Evolutionary conservation across 1,140 invertebrate genomes (phyloP).

Genomic region (Drosophila carrolli): DNA sequence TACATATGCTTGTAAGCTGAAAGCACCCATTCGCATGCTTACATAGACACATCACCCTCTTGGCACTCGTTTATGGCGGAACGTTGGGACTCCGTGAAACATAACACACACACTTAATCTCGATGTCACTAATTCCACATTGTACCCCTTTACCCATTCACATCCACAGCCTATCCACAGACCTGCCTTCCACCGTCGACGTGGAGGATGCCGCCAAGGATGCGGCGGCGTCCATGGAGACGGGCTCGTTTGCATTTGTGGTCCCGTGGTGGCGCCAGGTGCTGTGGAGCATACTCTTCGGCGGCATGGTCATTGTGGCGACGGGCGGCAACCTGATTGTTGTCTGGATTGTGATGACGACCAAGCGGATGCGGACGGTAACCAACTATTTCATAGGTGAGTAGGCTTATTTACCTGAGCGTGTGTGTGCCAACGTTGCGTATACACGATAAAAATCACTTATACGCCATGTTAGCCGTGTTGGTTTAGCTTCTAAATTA

Average conservation of each 20-base stretch:
- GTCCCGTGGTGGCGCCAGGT: conserved; percentile 94
- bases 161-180: conserved; percentile 38
- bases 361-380: conserved; percentile 97
- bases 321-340: conserved; percentile 97
- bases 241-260: conserved; percentile 86
- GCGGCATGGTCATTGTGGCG: conserved; percentile 95
- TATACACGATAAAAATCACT: conserved; percentile 48
- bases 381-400: conserved; percentile 96
- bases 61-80: conserved; percentile 40
- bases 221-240: conserved; percentile 48
- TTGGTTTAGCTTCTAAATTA: neutral
- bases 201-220: conserved; percentile 21
- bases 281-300: conserved; percentile 93
- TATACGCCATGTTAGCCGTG: conserved; percentile 37
- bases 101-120: conserved; percentile 75
- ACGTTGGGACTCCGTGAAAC: conserved; percentile 35
- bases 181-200: conserved; percentile 19
- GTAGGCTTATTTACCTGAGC: conserved; percentile 44
- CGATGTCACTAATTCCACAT: conserved; percentile 73
- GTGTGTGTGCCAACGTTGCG: conserved; percentile 25
- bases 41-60: conserved; percentile 55
- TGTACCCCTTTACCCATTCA: conserved; percentile 17
- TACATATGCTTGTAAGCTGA: conserved; percentile 4
- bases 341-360: conserved; percentile 96
- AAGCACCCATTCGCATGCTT: conserved; percentile 32